Base-by-base conservation (phyloP, 2,797 vertebrate species). In the Chaetodon trifasciatus region DNA sequence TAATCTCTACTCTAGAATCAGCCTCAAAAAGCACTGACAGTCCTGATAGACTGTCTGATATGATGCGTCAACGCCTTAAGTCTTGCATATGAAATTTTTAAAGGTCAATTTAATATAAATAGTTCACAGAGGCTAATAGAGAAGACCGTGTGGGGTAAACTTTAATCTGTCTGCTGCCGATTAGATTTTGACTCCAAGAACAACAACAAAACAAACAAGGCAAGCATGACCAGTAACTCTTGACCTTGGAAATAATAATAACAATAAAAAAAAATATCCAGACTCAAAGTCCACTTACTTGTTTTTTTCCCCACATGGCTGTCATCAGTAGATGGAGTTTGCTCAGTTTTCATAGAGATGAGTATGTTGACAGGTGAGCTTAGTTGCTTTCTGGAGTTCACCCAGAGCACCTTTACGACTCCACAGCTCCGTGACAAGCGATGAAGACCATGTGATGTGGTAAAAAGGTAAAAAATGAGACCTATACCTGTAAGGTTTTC, bases 401-500 rank as follows among this genome's bases (percentile, higher is more conserved):
- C 60, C 28, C 50, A 37, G 3, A 56, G 28, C 24, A 15, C 40
- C 57, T 52, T 23, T 12, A 52, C 9, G 6, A 44, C 5, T n/a
- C 23, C 37, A 21, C 32, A 9, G 35, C 10, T 24, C 44, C 1
- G 3, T 35, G 28, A 70, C 19, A 49, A 32, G 24, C 4, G 8
- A 61, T 40, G 21, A 39, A 49, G 42, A 19, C 15, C 0, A 10
- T 61, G 16, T 40, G 10, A 39, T 17, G 7, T 10, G 17, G 2
- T 37, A 16, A 37, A 37, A 50, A 37, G 21, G 21, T 15, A 32
- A 19, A 42, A 70, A n/a, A 73, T 40, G 39, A 70, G 28, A 77
- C 37, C 61, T 52, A 69, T 21, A 44, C 24, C 70, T 79, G 68
- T 68, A 82, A 86, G 70, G 73, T 81, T 86, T 79, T 75, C 63